These are phyloP conservation scores for Tylochromis polylepis DNA, from an alignment of 2,113 vertebrate genomes.

Conservation along the genomic window DNA sequence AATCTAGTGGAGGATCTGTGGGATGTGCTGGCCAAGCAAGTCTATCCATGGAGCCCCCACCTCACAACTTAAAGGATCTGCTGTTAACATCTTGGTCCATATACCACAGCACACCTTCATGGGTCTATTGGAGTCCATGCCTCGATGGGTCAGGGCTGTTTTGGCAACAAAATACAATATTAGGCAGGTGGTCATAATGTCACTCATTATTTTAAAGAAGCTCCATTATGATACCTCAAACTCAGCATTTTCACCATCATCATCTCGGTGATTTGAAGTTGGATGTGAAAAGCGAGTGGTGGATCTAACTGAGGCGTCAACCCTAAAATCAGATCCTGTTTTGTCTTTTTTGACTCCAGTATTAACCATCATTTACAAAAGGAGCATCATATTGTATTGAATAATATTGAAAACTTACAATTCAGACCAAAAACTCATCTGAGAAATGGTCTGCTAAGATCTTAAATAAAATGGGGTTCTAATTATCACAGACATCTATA, in stretches of 20 bases:
- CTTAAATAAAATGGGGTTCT: not conserved
- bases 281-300: not conserved
- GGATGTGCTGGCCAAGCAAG: not conserved
- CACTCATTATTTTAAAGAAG: not conserved
- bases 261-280: not conserved
- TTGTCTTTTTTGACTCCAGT: not conserved
- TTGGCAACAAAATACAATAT: not conserved
- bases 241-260: not conserved
- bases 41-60: not conserved
- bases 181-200: not conserved
- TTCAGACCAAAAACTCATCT: not conserved
- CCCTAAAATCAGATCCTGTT: not conserved
- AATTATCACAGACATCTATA: not conserved
- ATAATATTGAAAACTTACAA: not conserved
- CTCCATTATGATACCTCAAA: not conserved
- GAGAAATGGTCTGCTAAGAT: not conserved
- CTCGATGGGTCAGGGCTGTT: not conserved
- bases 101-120: not conserved
- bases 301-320: not conserved
- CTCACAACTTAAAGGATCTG: not conserved
- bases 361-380: not conserved
- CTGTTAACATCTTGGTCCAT: not conserved
- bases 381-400: not conserved
- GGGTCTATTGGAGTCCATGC: not conserved
- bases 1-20: not conserved